A percentile compares a stretch with the other conserved stretches of the same genome.
Evolutionary conservation across 2,797 vertebrate species (phyloP).

Genomic region (Argyrosomus regius): DNA sequence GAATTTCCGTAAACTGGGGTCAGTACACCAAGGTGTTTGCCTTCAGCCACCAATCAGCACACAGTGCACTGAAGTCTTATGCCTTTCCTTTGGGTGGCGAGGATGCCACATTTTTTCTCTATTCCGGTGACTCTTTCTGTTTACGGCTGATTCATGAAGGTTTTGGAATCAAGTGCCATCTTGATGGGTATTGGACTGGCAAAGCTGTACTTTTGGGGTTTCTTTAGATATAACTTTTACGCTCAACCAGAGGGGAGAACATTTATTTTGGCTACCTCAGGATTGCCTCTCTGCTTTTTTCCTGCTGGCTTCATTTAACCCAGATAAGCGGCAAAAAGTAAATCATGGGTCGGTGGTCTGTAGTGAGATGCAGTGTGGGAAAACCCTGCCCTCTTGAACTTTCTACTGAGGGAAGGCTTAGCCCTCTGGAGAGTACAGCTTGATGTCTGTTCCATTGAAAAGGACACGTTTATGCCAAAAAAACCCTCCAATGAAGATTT

Average conservation of each 20-base stretch:
- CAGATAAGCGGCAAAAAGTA: conserved; percentile 20
- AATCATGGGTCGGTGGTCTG: conserved; percentile 24
- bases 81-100: neutral
- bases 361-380: conserved; percentile 62
- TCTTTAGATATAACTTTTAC: neutral
- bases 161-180: neutral
- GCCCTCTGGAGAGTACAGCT: conserved; percentile 50
- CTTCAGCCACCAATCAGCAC: conserved; percentile 4
- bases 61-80: conserved; percentile 8
- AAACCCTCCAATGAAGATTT: conserved; percentile 25
- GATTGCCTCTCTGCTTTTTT: conserved; percentile 6
- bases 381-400: conserved; percentile 74
- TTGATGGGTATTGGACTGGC: neutral
- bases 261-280: conserved; percentile 5
- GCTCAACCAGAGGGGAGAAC: neutral
- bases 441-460: conserved; percentile 57
- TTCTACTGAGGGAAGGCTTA: conserved; percentile 39
- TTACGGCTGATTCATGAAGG: neutral
- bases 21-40: conserved; percentile 3
- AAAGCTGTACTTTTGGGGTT: neutral
- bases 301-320: conserved; percentile 3
- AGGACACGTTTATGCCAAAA: conserved; percentile 40
- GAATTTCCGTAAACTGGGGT: conserved; percentile 7
- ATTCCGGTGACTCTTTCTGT: neutral
- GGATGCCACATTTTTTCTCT: neutral